Base-by-base conservation (phyloP, 1,140 invertebrate genomes). In the Mactra quadrangularis region DNA sequence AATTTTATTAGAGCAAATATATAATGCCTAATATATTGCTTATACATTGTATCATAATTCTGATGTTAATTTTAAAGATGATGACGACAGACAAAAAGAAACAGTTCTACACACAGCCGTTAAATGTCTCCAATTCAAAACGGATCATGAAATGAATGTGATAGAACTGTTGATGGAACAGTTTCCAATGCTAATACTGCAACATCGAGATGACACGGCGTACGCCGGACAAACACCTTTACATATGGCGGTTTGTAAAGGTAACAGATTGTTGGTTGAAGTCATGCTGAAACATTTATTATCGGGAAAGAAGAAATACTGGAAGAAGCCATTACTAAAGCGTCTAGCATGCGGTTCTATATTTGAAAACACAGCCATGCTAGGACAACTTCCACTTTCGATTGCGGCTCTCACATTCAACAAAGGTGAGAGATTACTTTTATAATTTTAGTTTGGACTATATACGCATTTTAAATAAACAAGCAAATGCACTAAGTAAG, bases 291-390 rank as follows among this genome's bases (percentile, higher is more conserved):
- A 27, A 13, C 33, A 47, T 17, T 38, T 59, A n/a, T 47, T 17
- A 19, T 27, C 13, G n/a, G 25, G 45, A 13, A 27, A 35, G 7
- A 52, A 19, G 7, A 33, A 31, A 33, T n/a, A 53, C 15, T 55
- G 70, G 45, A 76, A 79, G n/a, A 25, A 38, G n/a, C 64, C 35
- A 19, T 31, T 87, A 27, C 72, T 87, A 9, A 41, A 81, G 25
- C 83, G 52, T 6, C 70, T 57, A 47, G 88, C 88, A 1, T 85
- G 68, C 13, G 88, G 88, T 11, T 50, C 45, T 0, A 82, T 84
- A 7, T 89, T 89, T 64, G 74, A 38, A 0, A 86, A 87, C 52
- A 89, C 88, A 2, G 87, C 87, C 1, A 88, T 89, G 88, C 86
- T 89, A 86, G 88, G 86, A n/a, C 85, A 88, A 62, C 79, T 89